These are phyloP conservation scores for Hoplostethus atlanticus DNA, from an alignment of 2,797 vertebrate genomes.

Conservation along the genomic window DNA sequence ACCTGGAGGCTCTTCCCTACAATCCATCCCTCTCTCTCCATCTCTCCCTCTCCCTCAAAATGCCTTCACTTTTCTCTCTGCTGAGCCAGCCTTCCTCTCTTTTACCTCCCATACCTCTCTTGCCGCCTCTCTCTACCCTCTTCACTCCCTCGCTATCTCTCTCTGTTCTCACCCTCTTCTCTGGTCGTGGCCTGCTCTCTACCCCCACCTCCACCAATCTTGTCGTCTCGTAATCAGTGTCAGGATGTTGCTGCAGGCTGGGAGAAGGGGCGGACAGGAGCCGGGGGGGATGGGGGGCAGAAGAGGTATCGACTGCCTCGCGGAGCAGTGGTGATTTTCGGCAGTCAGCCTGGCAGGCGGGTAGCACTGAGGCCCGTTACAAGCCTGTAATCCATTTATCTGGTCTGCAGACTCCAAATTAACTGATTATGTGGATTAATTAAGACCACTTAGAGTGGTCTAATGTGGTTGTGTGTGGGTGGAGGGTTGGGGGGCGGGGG, in stretches of 20 bases:
- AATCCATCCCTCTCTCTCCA: conserved; percentile 20
- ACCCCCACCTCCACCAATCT: conserved; percentile 26
- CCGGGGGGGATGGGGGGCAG: conserved; percentile 9
- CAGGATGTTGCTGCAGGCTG: conserved; percentile 25
- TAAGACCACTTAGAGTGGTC: conserved; percentile 31
- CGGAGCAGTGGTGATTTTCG: conserved; percentile 37
- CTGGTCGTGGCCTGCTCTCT: conserved; percentile 23
- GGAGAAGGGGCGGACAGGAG: conserved; percentile 30
- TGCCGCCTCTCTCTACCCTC: conserved; percentile 22
- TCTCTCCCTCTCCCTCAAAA: not conserved
- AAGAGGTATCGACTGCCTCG: conserved; percentile 25
- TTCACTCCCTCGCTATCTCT: conserved; percentile 13
- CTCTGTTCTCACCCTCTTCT: conserved; percentile 30
- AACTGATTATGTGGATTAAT: conserved; percentile 63
- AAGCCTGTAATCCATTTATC: conserved; percentile 53
- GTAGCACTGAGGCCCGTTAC: not conserved
- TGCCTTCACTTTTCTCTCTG: conserved; percentile 2
- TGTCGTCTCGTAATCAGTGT: conserved; percentile 40
- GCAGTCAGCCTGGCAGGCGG: conserved; percentile 26
- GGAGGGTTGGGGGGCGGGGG: not conserved
- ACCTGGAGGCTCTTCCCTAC: conserved; percentile 5
- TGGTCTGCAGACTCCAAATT: conserved; percentile 38
- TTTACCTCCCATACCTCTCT: conserved; percentile 20
- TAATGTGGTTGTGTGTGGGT: conserved; percentile 27
- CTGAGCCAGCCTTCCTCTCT: conserved; percentile 14